Conservation (phyloP, 1,140 invertebrate species). For the Battus philenor region DNA sequence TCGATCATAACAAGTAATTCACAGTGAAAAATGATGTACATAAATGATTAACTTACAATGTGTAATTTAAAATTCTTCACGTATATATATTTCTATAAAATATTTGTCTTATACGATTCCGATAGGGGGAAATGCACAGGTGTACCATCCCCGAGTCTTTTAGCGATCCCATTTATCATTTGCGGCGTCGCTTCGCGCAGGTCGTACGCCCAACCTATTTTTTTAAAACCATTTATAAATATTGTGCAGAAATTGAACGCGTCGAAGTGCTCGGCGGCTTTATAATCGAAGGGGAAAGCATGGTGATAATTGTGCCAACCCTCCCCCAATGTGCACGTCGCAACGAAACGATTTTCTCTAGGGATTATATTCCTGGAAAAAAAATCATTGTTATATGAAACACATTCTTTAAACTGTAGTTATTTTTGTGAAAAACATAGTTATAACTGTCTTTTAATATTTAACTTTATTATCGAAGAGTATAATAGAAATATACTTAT, state of each 20-base stretch:
- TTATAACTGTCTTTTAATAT: no score
- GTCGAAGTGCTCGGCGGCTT: slow-evolving; percentile 83
- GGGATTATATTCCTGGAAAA: slow-evolving; percentile 77
- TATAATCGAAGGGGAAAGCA: slow-evolving; percentile 93
- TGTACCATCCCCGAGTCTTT: slow-evolving; percentile 56
- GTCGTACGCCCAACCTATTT: slow-evolving; percentile 81
- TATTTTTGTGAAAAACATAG: no score
- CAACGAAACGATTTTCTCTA: slow-evolving; percentile 77
- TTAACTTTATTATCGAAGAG: no score
- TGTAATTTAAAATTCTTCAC: no score
- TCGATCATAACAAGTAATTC: no score
- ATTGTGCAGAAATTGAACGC: slow-evolving; percentile 68
- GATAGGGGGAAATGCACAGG: slow-evolving; percentile 43
- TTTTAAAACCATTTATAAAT: slow-evolving; percentile 72
- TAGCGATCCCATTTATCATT: slow-evolving; percentile 56
- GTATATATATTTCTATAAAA: no score
- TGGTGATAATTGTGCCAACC: slow-evolving; percentile 95
- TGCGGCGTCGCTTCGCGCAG: slow-evolving; percentile 68
- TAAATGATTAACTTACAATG: no score
- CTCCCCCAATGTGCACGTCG: slow-evolving; percentile 77
- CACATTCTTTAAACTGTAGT: no score
- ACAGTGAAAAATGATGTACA: no score
- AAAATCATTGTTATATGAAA: no score
- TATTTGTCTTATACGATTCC: no score
- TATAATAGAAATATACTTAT: no score